Percentiles rank a stretch among this genome's conserved stretches.
Evolutionary conservation across 1,140 invertebrate species (phyloP).

Genomic region (Drepana arcuata): DNA sequence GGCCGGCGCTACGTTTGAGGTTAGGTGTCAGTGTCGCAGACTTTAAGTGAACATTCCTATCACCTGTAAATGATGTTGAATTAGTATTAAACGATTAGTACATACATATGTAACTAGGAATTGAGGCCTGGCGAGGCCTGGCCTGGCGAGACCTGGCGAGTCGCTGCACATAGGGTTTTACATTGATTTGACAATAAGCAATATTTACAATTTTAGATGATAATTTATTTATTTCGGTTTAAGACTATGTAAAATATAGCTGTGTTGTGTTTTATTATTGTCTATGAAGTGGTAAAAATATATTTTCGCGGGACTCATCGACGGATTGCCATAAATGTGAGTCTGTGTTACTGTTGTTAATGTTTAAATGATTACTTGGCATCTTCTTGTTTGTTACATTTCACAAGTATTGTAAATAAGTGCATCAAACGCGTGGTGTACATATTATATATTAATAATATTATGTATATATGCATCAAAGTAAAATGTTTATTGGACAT

Average conservation of each 20-base stretch:
- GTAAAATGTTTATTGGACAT: too few species aligned
- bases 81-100: constrained; percentile 22
- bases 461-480: constrained; percentile 16
- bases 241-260: constrained; percentile 66
- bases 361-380: constrained; percentile 32
- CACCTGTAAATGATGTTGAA: constrained; percentile 21
- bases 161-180: constrained; percentile 26
- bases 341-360: constrained; percentile 57
- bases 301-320: constrained; percentile 45
- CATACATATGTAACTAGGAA: constrained; percentile 53
- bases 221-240: constrained; percentile 70
- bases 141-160: constrained; percentile 8
- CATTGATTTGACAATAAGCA: constrained; percentile 67
- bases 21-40: too few species aligned
- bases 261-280: constrained; percentile 65
- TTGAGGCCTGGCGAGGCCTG: constrained; percentile 21
- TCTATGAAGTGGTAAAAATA: constrained; percentile 53
- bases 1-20: too few species aligned
- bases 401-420: constrained; percentile 37
- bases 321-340: constrained; percentile 63
- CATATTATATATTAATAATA: constrained; percentile 10
- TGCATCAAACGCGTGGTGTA: constrained; percentile 50
- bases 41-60: constrained; percentile 36
- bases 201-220: constrained; percentile 49
- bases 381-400: constrained; percentile 34